Conservation (phyloP, 2,113 vertebrate species). For the Vulpes vulpes region DNA sequence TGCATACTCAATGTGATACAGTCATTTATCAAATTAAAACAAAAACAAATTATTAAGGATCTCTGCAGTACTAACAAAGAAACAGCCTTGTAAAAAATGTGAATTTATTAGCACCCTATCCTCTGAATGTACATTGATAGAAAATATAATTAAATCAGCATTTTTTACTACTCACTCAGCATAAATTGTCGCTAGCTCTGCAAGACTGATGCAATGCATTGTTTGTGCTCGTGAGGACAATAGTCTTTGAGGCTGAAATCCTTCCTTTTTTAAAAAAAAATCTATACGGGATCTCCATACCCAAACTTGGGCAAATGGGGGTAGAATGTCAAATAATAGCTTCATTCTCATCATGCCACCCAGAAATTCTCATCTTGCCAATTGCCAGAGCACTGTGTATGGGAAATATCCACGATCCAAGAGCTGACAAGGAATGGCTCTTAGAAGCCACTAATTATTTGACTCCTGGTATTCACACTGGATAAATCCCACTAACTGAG, state of each 20-base stretch:
- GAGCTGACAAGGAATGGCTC: neutral
- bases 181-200: conserved; percentile 36
- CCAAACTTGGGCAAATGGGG: neutral
- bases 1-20: neutral
- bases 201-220: neutral
- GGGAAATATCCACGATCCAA: neutral
- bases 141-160: conserved; percentile 69
- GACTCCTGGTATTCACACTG: neutral
- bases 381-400: accelerated
- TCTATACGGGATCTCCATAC: neutral
- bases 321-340: too few relatives aligned
- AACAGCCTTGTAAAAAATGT: conserved; percentile 39
- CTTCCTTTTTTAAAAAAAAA: neutral
- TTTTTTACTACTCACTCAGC: conserved; percentile 67
- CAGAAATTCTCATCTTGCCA: neutral
- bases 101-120: conserved; percentile 22
- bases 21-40: conserved; percentile 67
- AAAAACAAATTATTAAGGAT: conserved; percentile 53
- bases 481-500: neutral
- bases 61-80: conserved; percentile 23
- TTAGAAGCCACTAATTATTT: neutral
- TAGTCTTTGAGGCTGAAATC: neutral
- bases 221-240: neutral
- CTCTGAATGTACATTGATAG: conserved; percentile 16
- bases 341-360: too few relatives aligned